phyloP scores from a whole-genome alignment of 2,797 vertebrate species.

The Chrysocyon brachyurus region DNA sequence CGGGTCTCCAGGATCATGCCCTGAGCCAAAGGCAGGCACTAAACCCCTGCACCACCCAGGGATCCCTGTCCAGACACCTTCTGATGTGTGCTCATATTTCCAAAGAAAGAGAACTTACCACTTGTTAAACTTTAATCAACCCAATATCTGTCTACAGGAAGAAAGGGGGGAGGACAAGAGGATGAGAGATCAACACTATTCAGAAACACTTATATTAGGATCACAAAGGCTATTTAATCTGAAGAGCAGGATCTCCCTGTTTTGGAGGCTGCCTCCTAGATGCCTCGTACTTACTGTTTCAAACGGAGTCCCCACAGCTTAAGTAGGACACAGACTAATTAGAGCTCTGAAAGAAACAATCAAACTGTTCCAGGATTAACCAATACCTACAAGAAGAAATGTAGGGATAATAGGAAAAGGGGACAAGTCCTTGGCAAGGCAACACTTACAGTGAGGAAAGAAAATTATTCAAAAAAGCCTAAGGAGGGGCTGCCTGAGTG shows the following conservation, averaged over 20 bases:
- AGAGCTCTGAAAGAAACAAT: constrained; percentile 2
- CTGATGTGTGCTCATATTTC: background rate
- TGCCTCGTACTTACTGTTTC: background rate
- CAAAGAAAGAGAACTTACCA: background rate
- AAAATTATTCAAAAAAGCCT: constrained; percentile 1
- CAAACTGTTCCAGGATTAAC: constrained; percentile 19
- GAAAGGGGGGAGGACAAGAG: background rate
- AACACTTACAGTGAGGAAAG: constrained; percentile 25
- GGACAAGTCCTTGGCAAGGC: constrained; percentile 23
- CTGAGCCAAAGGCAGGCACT: too few species aligned
- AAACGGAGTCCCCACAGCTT: background rate
- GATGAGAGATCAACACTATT: background rate
- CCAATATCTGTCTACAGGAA: background rate
- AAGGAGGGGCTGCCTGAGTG: background rate
- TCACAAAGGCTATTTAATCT: background rate
- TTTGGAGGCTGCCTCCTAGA: background rate
- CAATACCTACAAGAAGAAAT: constrained; percentile 6
- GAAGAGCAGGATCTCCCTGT: background rate
- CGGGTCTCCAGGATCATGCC: too few species aligned
- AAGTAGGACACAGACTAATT: background rate
- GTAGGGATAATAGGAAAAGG: constrained; percentile 35
- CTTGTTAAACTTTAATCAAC: background rate
- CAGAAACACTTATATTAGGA: background rate
- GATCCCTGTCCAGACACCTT: background rate
- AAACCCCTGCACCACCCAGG: too few species aligned